Percentiles rank a stretch among this genome's conserved stretches.
phyloP scores from a whole-genome alignment of 2,888 invertebrate species.

The Drosophila glabriapex region DNA sequence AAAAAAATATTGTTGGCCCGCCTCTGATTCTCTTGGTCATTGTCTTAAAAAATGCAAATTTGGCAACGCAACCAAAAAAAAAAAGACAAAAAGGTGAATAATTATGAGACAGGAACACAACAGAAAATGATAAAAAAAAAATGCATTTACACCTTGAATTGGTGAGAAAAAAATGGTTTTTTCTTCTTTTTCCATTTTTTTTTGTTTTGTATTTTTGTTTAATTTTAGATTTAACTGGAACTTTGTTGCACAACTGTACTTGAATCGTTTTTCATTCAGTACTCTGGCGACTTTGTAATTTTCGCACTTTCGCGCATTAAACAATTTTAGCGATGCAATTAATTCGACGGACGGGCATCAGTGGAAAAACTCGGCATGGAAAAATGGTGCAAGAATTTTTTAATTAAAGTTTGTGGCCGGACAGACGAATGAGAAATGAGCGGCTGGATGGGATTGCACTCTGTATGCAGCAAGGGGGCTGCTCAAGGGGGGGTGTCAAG shows the following conservation, averaged over 20 bases:
- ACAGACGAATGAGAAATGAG: constrained; percentile 74
- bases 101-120: constrained; percentile 53
- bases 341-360: constrained; percentile 56
- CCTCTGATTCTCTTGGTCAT: constrained; percentile 47
- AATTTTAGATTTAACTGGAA: constrained; percentile 5
- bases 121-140: constrained; percentile 19
- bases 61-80: constrained; percentile 42
- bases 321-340: constrained; percentile 77
- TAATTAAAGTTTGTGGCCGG: constrained; percentile 77
- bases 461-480: not conserved
- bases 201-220: not conserved
- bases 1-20: constrained; percentile 32
- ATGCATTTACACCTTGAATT: constrained; percentile 72
- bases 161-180: constrained; percentile 30
- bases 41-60: constrained; percentile 78
- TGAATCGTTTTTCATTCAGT: constrained; percentile 52
- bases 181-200: not conserved
- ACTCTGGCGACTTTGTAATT: constrained; percentile 65
- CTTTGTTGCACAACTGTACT: constrained; percentile 57
- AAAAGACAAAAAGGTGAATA: constrained; percentile 63
- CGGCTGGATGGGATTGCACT: constrained; percentile 17
- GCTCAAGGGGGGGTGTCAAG: not conserved
- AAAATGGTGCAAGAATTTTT: constrained; percentile 77
- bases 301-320: constrained; percentile 80
- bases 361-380: constrained; percentile 18